phyloP scores from a whole-genome alignment of 2,888 invertebrate species.

The Didymodactylos carnosus region DNA sequence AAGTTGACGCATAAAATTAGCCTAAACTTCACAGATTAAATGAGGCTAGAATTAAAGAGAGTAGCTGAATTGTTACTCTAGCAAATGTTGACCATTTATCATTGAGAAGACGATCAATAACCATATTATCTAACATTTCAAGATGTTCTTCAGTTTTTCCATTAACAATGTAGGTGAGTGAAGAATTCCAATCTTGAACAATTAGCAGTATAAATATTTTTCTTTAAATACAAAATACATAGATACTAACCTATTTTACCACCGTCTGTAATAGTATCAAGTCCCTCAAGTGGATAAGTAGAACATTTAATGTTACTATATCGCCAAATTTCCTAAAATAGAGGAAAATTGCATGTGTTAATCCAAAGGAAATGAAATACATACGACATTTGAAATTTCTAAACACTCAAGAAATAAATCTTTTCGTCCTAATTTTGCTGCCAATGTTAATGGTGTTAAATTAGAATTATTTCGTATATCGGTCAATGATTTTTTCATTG shows the following conservation, averaged over 20 bases:
- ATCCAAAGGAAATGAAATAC: no score
- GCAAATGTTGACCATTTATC: slow-evolving; percentile 99
- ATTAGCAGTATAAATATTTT: neutral
- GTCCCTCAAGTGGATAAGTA: slow-evolving; percentile 79
- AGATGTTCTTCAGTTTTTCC: slow-evolving; percentile 92
- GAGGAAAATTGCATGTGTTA: no score
- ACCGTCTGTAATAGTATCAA: slow-evolving; percentile 80
- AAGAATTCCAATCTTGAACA: slow-evolving; percentile 80
- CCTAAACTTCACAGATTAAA: slow-evolving; percentile 39
- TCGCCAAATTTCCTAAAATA: slow-evolving; percentile 85
- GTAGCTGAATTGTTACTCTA: no score
- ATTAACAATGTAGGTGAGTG: slow-evolving; percentile 83
- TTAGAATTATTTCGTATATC: slow-evolving; percentile 70
- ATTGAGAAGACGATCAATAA: slow-evolving; percentile 79
- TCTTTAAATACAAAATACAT: slow-evolving; percentile 7
- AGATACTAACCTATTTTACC: slow-evolving; percentile 65
- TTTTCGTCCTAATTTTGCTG: slow-evolving; percentile 82
- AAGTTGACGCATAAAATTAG: slow-evolving; percentile 73
- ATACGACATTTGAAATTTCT: slow-evolving; percentile 46
- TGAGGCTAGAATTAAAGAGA: neutral
- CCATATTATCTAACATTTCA: slow-evolving; percentile 94
- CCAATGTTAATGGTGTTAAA: slow-evolving; percentile 77
- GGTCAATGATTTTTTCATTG: slow-evolving; percentile 71
- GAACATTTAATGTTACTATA: slow-evolving; percentile 97
- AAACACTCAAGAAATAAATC: slow-evolving; percentile 94